Evolutionary conservation across 2,797 vertebrate species (phyloP).

Genomic region (Lophotriccus pileatus): DNA sequence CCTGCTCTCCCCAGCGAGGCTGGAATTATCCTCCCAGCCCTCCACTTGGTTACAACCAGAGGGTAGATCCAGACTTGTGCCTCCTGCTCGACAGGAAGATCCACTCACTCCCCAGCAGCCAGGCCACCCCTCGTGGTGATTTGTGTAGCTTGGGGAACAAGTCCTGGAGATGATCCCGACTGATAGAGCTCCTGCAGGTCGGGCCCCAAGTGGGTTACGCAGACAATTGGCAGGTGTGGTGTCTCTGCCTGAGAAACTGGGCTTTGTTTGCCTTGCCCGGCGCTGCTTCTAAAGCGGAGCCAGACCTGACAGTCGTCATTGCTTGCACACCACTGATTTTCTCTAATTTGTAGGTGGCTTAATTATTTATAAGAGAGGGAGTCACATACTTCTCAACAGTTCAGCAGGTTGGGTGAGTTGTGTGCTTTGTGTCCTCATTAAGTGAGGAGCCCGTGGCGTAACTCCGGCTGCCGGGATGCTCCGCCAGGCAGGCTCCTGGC

Average conservation of each 20-base stretch:
- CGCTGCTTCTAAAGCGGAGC: constrained; percentile 68
- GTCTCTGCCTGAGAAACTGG: constrained; percentile 65
- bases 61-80: constrained; percentile 60
- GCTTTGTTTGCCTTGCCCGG: constrained; percentile 68
- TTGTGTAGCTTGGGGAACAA: constrained; percentile 72
- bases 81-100: constrained; percentile 68
- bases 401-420: constrained; percentile 45
- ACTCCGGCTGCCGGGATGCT: background rate
- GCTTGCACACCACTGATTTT: constrained; percentile 48
- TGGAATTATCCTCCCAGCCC: constrained; percentile 53
- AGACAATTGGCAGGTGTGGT: constrained; percentile 65
- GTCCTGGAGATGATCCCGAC: constrained; percentile 66
- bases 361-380: constrained; percentile 67
- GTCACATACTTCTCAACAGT: constrained; percentile 45
- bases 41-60: constrained; percentile 44
- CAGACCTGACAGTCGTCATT: constrained; percentile 50
- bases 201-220: constrained; percentile 60
- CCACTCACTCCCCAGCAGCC: constrained; percentile 20
- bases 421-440: constrained; percentile 20
- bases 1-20: background rate
- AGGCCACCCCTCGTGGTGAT: constrained; percentile 60
- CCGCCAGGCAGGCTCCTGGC: background rate
- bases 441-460: constrained; percentile 29
- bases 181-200: constrained; percentile 46
- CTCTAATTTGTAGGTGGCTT: constrained; percentile 63